A percentile compares a stretch with the other conserved stretches of the same genome.
Conservation (phyloP, 2,113 vertebrate genomes). For the Alosa alosa region DNA sequence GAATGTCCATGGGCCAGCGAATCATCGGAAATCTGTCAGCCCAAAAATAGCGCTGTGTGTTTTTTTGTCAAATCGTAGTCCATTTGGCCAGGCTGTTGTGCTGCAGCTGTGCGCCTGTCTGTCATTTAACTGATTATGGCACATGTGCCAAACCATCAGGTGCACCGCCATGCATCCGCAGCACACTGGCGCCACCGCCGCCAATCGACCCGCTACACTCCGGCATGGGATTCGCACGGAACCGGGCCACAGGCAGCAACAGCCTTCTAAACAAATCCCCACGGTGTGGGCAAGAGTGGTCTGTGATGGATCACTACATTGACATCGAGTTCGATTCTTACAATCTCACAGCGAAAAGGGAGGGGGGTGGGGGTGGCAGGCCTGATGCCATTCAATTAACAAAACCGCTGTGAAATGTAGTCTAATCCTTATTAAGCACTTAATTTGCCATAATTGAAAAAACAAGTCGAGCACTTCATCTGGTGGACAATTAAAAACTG, state of each 20-base stretch:
- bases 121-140: constrained; percentile 73
- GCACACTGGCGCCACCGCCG: constrained; percentile 37
- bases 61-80: constrained; percentile 69
- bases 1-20: constrained; percentile 69
- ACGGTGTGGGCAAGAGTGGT: not conserved
- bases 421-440: constrained; percentile 52
- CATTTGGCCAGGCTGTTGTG: constrained; percentile 73
- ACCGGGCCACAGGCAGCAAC: not conserved
- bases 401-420: constrained; percentile 48
- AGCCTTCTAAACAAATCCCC: not conserved
- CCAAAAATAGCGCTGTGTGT: constrained; percentile 68
- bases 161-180: constrained; percentile 54
- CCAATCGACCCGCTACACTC: not conserved
- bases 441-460: constrained; percentile 50
- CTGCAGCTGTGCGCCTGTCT: constrained; percentile 75
- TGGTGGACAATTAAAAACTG: constrained; percentile 34
- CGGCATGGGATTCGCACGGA: constrained; percentile 17
- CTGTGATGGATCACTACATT: constrained; percentile 31
- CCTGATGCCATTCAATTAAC: constrained; percentile 42
- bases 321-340: constrained; percentile 31
- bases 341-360: not conserved
- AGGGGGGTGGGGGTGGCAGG: not conserved
- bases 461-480: constrained; percentile 39
- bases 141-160: constrained; percentile 72
- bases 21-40: constrained; percentile 69